Conservation (phyloP, 2,888 invertebrate species). For the Nomada ruficornis region DNA sequence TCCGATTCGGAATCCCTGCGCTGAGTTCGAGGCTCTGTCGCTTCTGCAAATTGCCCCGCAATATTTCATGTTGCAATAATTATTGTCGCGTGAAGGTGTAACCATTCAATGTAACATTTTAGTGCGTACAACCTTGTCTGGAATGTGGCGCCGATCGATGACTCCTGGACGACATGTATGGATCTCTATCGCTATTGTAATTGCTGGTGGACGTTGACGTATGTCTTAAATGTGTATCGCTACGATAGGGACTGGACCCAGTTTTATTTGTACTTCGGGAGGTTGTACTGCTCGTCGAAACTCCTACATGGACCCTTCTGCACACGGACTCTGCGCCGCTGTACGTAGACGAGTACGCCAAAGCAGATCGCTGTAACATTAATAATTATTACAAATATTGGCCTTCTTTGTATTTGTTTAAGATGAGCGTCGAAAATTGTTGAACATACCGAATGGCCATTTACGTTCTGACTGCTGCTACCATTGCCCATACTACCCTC, state of each 20-base stretch:
- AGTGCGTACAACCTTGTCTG: conserved; percentile 73
- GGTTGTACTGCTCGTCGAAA: conserved; percentile 97
- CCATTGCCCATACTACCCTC: conserved; percentile 90
- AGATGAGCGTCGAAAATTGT: background rate
- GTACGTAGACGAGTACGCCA: conserved; percentile 94
- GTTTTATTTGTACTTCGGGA: conserved; percentile 97
- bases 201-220: conserved; percentile 95
- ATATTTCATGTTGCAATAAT: background rate
- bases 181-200: conserved; percentile 87
- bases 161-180: conserved; percentile 80
- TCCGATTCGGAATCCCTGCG: conserved; percentile 92
- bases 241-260: conserved; percentile 95
- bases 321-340: conserved; percentile 89
- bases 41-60: conserved; percentile 54
- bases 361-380: conserved; percentile 88
- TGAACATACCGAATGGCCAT: conserved; percentile 85
- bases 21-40: conserved; percentile 80
- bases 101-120: background rate
- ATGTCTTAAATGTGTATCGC: conserved; percentile 93
- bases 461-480: conserved; percentile 91
- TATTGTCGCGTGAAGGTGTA: background rate
- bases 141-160: conserved; percentile 76
- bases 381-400: background rate
- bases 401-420: background rate
- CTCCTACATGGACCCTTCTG: conserved; percentile 92